Evolutionary conservation across 2,113 vertebrate species (phyloP).

Genomic region (Nestor notabilis): DNA sequence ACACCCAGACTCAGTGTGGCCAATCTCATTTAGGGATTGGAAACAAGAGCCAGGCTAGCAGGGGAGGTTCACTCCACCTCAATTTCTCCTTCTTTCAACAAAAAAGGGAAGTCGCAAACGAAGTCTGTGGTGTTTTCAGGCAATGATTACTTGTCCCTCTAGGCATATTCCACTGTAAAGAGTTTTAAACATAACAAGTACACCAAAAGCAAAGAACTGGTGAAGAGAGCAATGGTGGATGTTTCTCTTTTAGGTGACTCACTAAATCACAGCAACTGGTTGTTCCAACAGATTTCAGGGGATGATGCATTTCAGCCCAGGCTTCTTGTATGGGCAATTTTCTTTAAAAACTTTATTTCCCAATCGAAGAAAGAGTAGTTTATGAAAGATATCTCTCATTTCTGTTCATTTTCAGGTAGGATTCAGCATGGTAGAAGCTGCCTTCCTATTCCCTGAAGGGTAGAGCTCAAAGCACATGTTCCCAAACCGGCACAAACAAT

Average conservation of each 20-base stretch:
- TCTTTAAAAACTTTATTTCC: not conserved
- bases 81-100: not conserved
- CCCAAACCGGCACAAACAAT: not conserved
- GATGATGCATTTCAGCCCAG: not conserved
- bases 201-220: not conserved
- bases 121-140: not conserved
- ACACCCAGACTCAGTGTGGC: not conserved
- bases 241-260: not conserved
- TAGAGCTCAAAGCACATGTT: not conserved
- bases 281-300: not conserved
- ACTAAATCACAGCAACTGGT: not conserved
- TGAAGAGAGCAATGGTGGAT: not conserved
- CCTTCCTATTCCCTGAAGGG: not conserved
- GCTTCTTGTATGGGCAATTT: not conserved
- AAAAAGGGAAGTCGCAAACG: not conserved
- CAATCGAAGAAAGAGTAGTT: not conserved
- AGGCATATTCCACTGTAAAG: not conserved
- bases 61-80: not conserved
- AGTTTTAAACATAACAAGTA: not conserved
- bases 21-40: not conserved
- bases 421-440: not conserved
- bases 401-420: not conserved
- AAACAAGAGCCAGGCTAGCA: not conserved
- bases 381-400: not conserved
- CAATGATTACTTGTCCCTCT: not conserved